Conservation (phyloP, 1,140 invertebrate genomes). For the Babylonia areolata region DNA sequence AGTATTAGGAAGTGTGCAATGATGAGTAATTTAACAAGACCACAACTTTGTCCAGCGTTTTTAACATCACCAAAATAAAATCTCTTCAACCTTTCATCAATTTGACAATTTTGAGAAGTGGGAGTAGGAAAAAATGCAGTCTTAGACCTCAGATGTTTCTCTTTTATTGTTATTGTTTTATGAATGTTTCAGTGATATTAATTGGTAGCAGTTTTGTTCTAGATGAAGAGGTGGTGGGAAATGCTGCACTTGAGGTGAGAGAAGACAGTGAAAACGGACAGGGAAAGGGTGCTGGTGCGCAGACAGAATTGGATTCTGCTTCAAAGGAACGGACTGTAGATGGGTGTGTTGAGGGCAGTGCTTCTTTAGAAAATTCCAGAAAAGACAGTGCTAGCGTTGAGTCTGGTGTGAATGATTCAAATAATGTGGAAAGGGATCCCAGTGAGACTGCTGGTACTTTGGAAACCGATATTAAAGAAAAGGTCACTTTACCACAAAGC, state of each 20-base stretch:
- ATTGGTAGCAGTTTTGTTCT: not conserved
- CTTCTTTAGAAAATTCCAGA: not conserved
- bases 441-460: not conserved
- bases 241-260: not conserved
- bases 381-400: not conserved
- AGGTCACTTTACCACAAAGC: not conserved
- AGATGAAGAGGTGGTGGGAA: not conserved
- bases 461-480: slow-evolving; percentile 8
- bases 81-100: no score
- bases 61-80: no score
- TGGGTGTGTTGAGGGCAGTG: not conserved
- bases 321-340: not conserved
- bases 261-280: not conserved
- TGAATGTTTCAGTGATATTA: no score
- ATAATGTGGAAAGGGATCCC: not conserved
- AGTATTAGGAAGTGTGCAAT: no score
- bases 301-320: not conserved
- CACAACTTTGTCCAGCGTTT: no score
- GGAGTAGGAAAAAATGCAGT: no score
- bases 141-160: no score
- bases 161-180: no score
- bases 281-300: not conserved
- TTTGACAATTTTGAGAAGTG: no score
- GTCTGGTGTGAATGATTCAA: not conserved
- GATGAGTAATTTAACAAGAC: no score